Conservation (phyloP, 2,888 invertebrate species). For the Acanthosepion lycidas region DNA sequence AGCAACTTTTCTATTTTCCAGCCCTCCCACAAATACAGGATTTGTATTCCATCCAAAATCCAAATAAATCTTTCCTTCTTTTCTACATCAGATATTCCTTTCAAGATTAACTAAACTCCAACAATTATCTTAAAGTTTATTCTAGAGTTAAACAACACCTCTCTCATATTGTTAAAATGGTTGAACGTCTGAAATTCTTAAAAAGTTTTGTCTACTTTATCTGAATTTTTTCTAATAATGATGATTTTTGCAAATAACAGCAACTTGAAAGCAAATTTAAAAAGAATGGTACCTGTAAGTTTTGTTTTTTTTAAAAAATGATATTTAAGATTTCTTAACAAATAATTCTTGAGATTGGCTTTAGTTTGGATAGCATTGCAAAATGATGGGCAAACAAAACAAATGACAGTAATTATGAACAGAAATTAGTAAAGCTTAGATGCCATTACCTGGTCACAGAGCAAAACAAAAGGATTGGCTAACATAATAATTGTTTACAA, state of each 20-base stretch:
- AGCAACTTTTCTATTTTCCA: not conserved
- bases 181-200: too few relatives aligned
- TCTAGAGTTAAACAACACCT: too few relatives aligned
- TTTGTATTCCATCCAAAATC: not conserved
- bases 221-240: too few relatives aligned
- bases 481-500: not conserved
- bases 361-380: not conserved
- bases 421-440: not conserved
- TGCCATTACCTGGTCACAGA: not conserved
- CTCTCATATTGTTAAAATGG: too few relatives aligned
- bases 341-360: not conserved
- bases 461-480: not conserved
- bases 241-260: too few relatives aligned
- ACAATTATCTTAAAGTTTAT: not conserved
- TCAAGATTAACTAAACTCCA: too few relatives aligned
- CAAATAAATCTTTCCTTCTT: not conserved
- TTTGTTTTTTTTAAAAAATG: not conserved
- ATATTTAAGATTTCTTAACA: not conserved
- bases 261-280: not conserved
- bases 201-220: too few relatives aligned
- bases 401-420: not conserved
- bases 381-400: not conserved
- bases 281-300: constrained; percentile 33
- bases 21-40: not conserved
- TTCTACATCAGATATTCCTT: not conserved